Percentiles rank a stretch among this genome's conserved stretches.
Evolutionary conservation across 64 coral and sea anemone genomes (phyloP).

Genomic region (Montipora efflorescens): DNA sequence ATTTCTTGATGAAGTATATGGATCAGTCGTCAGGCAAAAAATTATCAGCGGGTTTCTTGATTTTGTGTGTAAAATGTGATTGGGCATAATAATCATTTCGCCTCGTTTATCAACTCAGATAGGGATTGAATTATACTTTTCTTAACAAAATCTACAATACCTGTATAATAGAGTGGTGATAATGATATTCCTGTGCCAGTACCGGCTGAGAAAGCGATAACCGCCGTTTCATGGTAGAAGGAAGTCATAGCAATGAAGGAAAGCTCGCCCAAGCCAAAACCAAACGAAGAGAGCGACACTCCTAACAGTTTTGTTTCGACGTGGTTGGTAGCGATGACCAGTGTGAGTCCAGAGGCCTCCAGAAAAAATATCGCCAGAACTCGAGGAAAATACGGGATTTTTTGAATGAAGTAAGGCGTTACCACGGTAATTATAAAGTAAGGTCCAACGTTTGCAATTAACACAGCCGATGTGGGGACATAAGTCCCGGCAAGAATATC

Average conservation of each 20-base stretch:
- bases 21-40: no score
- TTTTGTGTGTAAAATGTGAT: neutral
- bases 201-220: constrained; percentile 81
- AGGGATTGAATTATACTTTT: neutral
- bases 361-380: constrained; percentile 70
- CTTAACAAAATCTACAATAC: constrained; percentile 16
- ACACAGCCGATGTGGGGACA: constrained; percentile 83
- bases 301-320: constrained; percentile 73
- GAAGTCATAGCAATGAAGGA: constrained; percentile 95
- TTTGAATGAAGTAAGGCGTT: constrained; percentile 84
- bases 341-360: constrained; percentile 61
- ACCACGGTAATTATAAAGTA: constrained; percentile 81
- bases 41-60: no score
- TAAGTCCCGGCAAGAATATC: constrained; percentile 87
- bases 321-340: constrained; percentile 63
- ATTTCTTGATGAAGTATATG: no score
- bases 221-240: constrained; percentile 76
- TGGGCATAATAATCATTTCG: neutral
- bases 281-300: constrained; percentile 77
- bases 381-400: constrained; percentile 81
- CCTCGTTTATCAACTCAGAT: neutral
- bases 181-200: constrained; percentile 86
- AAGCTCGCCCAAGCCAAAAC: constrained; percentile 87
- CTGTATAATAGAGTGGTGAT: constrained; percentile 88
- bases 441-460: constrained; percentile 86